Evolutionary conservation across 2,113 vertebrate genomes (phyloP).

Genomic region (Corythaeola cristata): DNA sequence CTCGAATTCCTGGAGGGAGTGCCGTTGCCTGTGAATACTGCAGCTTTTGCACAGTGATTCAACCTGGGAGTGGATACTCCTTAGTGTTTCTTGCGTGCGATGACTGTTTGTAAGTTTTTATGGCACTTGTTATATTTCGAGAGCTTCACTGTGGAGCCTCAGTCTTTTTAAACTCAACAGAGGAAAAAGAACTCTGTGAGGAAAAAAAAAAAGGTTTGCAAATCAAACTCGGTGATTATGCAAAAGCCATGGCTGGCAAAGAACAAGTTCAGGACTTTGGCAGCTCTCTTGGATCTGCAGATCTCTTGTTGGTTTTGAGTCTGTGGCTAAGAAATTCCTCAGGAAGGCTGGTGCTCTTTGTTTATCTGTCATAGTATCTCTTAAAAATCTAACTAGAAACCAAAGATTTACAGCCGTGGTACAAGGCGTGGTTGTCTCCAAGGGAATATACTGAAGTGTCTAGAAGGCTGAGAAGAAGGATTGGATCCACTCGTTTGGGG

Average conservation of each 20-base stretch:
- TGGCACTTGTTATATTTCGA: not conserved
- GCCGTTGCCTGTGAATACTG: accelerated
- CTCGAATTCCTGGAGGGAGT: not conserved
- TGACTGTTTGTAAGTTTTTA: not conserved
- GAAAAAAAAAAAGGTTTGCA: not conserved
- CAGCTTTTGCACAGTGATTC: not conserved
- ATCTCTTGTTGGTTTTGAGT: not conserved
- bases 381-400: not conserved
- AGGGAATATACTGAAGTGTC: not conserved
- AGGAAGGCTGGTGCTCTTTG: not conserved
- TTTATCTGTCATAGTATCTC: not conserved
- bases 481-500: not conserved
- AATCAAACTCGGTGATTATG: not conserved
- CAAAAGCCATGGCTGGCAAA: not conserved
- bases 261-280: not conserved
- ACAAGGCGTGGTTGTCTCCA: not conserved
- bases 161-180: not conserved
- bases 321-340: not conserved
- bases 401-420: not conserved
- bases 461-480: not conserved
- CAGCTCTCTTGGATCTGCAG: not conserved
- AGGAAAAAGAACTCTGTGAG: not conserved
- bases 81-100: not conserved
- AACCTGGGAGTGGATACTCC: not conserved
- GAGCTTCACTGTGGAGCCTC: not conserved